Percentiles rank a stretch among this genome's conserved stretches.
These are phyloP conservation scores for Chrysodeixis includens DNA, from an alignment of 2,888 invertebrate genomes.

Conservation along the genomic window DNA sequence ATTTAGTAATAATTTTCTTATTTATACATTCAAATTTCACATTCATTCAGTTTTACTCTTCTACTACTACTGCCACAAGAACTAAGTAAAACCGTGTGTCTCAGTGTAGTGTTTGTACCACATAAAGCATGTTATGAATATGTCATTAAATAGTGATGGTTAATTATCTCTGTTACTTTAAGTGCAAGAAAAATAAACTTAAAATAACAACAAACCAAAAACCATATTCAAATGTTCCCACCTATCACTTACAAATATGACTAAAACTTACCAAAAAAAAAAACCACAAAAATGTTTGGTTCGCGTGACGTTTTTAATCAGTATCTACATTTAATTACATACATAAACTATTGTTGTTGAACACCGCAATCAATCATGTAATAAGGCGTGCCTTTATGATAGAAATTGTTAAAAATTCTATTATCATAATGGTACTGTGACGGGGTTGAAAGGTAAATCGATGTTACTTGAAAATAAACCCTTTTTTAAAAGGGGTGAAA, in stretches of 20 bases:
- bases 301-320: slow-evolving; percentile 65
- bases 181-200: too few relatives aligned
- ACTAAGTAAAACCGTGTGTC: too few relatives aligned
- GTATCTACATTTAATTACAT: slow-evolving; percentile 62
- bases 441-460: slow-evolving; percentile 24
- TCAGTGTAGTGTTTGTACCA: too few relatives aligned
- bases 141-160: too few relatives aligned
- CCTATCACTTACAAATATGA: slow-evolving; percentile 5
- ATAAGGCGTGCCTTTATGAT: slow-evolving; percentile 42
- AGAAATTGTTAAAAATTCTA: slow-evolving; percentile 52
- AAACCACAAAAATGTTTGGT: slow-evolving; percentile 61
- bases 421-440: slow-evolving; percentile 40
- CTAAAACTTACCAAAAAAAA: slow-evolving; percentile 33
- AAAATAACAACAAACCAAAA: slow-evolving; percentile 8
- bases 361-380: slow-evolving; percentile 54
- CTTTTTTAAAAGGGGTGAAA: slow-evolving; percentile 8
- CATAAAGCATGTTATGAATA: too few relatives aligned
- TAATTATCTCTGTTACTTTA: too few relatives aligned
- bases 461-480: slow-evolving; percentile 17
- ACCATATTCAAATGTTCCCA: slow-evolving; percentile 7
- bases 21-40: too few relatives aligned
- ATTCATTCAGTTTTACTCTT: too few relatives aligned
- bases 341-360: slow-evolving; percentile 42
- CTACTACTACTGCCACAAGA: too few relatives aligned
- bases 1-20: too few relatives aligned